Percentiles rank a stretch among this genome's conserved stretches.
Evolutionary conservation across 2,797 vertebrate species (phyloP).

Genomic region (Mormyrus hasselquistii): DNA sequence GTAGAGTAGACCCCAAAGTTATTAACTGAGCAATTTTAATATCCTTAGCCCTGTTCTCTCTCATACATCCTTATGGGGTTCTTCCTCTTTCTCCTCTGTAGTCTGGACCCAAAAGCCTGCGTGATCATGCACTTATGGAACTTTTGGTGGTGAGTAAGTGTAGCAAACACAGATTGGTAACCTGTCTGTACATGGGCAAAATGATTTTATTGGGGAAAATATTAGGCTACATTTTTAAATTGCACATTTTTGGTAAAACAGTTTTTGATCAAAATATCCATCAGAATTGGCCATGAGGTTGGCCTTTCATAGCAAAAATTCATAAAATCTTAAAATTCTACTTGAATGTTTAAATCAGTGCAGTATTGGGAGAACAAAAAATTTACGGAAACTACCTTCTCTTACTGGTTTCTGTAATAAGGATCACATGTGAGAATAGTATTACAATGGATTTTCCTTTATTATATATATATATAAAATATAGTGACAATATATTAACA

Average conservation of each 20-base stretch:
- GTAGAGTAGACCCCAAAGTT: constrained; percentile 50
- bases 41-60: neutral
- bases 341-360: neutral
- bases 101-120: constrained; percentile 74
- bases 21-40: neutral
- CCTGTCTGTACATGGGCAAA: neutral
- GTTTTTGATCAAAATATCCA: neutral
- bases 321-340: neutral
- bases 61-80: neutral
- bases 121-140: constrained; percentile 79
- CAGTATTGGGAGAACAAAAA: neutral
- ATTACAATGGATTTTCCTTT: neutral
- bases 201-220: neutral
- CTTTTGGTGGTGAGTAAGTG: constrained; percentile 77
- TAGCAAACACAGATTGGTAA: neutral
- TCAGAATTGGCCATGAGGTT: neutral
- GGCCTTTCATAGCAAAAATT: neutral
- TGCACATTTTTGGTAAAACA: neutral
- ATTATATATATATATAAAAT: too few species aligned
- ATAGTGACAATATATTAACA: neutral
- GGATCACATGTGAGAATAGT: neutral
- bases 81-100: constrained; percentile 39
- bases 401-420: neutral
- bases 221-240: neutral
- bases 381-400: neutral